Percentiles rank a stretch among this genome's conserved stretches.
Evolutionary conservation across 2,888 invertebrate species (phyloP).

Genomic region (Anodontia alba): DNA sequence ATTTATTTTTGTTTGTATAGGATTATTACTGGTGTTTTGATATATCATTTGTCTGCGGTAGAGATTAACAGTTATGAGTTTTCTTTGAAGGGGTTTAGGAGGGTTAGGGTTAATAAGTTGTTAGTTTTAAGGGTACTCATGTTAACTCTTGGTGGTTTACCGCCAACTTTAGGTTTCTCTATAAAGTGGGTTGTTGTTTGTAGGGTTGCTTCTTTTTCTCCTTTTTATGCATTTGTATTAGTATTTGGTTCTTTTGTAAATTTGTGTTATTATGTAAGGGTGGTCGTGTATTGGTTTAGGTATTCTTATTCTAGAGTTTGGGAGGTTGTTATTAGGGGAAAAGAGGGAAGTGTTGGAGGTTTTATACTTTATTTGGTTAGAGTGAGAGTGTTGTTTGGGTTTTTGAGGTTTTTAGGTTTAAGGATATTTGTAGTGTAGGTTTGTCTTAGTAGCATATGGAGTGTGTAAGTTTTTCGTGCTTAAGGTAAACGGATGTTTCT

Average conservation of each 20-base stretch:
- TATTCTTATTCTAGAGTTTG: neutral
- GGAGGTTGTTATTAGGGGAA: no score
- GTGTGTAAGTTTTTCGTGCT: no score
- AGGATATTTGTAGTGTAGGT: no score
- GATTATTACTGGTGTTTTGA: neutral
- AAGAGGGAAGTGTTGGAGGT: no score
- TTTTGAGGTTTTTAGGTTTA: no score
- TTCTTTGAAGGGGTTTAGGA: neutral
- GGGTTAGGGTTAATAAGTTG: neutral
- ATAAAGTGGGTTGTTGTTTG: neutral
- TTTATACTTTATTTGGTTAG: no score
- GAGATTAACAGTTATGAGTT: neutral
- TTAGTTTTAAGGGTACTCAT: neutral
- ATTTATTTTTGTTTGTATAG: neutral
- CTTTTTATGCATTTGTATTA: neutral
- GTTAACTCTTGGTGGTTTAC: neutral
- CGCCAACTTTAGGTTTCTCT: neutral
- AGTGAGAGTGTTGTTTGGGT: no score
- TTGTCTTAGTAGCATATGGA: no score
- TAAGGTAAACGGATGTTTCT: no score
- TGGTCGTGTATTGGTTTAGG: neutral
- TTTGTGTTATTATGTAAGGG: neutral
- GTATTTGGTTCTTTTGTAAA: neutral
- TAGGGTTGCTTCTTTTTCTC: neutral
- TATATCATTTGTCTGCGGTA: neutral